Evolutionary conservation across 2,797 vertebrate species (phyloP).

Genomic region (Spatula versicolor): DNA sequence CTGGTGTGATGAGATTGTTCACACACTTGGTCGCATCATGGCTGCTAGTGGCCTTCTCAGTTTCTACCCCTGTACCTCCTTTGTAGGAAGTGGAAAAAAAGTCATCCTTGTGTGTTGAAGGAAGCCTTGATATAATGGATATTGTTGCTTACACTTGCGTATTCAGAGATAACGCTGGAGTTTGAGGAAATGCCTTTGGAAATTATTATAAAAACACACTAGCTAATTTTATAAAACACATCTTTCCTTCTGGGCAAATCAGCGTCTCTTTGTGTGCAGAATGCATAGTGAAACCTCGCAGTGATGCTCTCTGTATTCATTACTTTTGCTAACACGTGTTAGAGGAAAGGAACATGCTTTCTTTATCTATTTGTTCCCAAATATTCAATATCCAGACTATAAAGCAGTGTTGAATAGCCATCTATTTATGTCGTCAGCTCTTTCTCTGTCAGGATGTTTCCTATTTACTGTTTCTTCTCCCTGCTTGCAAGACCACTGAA

Average conservation of each 20-base stretch:
- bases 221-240: not conserved
- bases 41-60: not conserved
- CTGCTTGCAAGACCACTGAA: not conserved
- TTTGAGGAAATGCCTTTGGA: constrained; percentile 32
- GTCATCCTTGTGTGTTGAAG: not conserved
- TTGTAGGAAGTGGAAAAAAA: not conserved
- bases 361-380: not conserved
- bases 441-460: not conserved
- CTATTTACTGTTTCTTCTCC: not conserved
- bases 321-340: not conserved
- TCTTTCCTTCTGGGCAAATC: not conserved
- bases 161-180: not conserved
- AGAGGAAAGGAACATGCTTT: not conserved
- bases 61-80: not conserved
- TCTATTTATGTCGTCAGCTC: not conserved
- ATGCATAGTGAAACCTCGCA: not conserved
- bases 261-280: not conserved
- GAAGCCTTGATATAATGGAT: not conserved
- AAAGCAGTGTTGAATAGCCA: not conserved
- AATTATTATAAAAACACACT: not conserved
- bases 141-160: constrained; percentile 35
- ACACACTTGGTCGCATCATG: not conserved
- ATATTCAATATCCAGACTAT: not conserved
- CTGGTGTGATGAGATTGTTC: not conserved
- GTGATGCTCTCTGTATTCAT: not conserved